A percentile compares a stretch with the other conserved stretches of the same genome.
Conservation (phyloP, 2,113 vertebrate genomes). For the Corythoichthys intestinalis region DNA sequence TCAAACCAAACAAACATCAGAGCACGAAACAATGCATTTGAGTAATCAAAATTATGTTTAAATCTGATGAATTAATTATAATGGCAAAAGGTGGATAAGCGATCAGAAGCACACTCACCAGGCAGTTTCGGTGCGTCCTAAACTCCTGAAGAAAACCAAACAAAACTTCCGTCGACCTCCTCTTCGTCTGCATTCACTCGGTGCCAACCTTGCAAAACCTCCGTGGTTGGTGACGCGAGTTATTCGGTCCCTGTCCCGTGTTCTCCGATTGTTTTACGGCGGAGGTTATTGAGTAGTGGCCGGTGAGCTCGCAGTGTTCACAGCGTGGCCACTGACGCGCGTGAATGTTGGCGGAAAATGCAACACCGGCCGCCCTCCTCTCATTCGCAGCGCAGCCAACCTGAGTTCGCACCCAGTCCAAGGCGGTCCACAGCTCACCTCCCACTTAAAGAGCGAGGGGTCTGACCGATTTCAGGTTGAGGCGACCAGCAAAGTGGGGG, state of each 20-base stretch:
- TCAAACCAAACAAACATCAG: neutral
- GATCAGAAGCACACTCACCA: constrained; percentile 49
- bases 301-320: neutral
- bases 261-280: neutral
- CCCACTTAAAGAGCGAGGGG: constrained; percentile 77
- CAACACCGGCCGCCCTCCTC: constrained; percentile 29
- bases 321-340: constrained; percentile 23
- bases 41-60: neutral
- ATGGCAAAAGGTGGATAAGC: neutral
- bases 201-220: constrained; percentile 9
- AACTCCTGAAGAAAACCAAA: constrained; percentile 23
- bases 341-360: constrained; percentile 37
- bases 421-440: constrained; percentile 57
- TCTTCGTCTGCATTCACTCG: constrained; percentile 42
- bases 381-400: constrained; percentile 6
- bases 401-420: constrained; percentile 8
- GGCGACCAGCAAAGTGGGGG: neutral
- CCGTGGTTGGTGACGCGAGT: constrained; percentile 8
- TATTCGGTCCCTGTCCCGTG: constrained; percentile 10
- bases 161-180: constrained; percentile 55
- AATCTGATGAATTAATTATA: neutral
- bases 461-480: neutral
- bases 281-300: neutral
- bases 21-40: neutral
- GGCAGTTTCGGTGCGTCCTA: constrained; percentile 47